Conservation (phyloP, 2,797 vertebrate species). For the Gadopsis bispinosus region DNA sequence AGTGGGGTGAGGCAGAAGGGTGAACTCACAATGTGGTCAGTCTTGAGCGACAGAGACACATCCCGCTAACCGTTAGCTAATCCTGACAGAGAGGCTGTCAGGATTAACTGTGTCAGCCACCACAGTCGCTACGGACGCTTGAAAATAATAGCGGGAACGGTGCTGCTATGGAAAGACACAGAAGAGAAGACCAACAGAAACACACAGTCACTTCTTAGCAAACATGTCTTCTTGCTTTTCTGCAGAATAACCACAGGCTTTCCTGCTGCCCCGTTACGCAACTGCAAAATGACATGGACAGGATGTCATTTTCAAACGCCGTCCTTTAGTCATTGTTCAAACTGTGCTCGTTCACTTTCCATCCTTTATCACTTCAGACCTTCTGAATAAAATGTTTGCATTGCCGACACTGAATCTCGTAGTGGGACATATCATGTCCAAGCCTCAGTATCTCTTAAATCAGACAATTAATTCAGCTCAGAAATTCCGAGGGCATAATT, state of each 20-base stretch:
- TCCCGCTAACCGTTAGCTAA: conserved; percentile 70
- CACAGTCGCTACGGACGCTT: conserved; percentile 27
- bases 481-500: conserved; percentile 8
- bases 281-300: background rate
- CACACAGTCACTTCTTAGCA: conserved; percentile 5
- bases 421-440: conserved; percentile 6
- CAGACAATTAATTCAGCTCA: conserved; percentile 17
- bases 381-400: conserved; percentile 26
- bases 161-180: conserved; percentile 35
- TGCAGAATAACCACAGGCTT: conserved; percentile 1
- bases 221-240: background rate
- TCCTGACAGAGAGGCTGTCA: conserved; percentile 72
- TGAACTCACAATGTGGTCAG: conserved; percentile 61
- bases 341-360: background rate
- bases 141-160: conserved; percentile 46
- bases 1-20: conserved; percentile 45
- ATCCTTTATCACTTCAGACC: conserved; percentile 7
- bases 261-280: background rate
- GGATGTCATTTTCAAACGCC: background rate
- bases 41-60: conserved; percentile 70
- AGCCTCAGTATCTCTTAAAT: conserved; percentile 16
- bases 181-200: background rate
- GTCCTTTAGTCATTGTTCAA: conserved; percentile 5
- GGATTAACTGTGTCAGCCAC: conserved; percentile 63
- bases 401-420: background rate